These are phyloP conservation scores for Drosophila buzzatii DNA, from an alignment of 2,888 invertebrate genomes.

Conservation along the genomic window DNA sequence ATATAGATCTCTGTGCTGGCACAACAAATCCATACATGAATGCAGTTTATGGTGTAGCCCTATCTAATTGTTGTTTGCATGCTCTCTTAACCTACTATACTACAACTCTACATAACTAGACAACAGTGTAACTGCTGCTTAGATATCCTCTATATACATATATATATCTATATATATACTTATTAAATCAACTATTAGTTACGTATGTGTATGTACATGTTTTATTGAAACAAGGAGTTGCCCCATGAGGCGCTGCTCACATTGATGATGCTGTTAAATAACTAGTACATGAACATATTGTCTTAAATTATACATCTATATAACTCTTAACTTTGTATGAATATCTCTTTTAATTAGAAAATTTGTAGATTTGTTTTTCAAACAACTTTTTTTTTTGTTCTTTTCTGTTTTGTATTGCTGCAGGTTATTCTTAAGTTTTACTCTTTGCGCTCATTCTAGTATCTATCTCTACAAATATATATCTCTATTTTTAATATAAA, in stretches of 20 bases:
- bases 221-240: slow-evolving; percentile 10
- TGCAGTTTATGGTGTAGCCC: slow-evolving; percentile 71
- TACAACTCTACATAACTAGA: slow-evolving; percentile 52
- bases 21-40: slow-evolving; percentile 56
- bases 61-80: slow-evolving; percentile 75
- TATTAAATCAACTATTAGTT: slow-evolving; percentile 30
- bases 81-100: slow-evolving; percentile 67
- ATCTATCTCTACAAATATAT: slow-evolving; percentile 37
- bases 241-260: slow-evolving; percentile 1
- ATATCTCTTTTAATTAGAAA: slow-evolving; percentile 56
- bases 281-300: slow-evolving; percentile 57
- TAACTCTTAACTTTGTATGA: slow-evolving; percentile 71
- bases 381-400: not conserved
- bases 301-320: slow-evolving; percentile 28
- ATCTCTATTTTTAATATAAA: slow-evolving; percentile 37
- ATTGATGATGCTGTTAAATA: slow-evolving; percentile 33
- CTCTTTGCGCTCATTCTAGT: slow-evolving; percentile 49
- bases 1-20: slow-evolving; percentile 41
- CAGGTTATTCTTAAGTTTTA: slow-evolving; percentile 65
- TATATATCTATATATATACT: slow-evolving; percentile 25
- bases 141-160: slow-evolving; percentile 43
- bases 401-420: slow-evolving; percentile 68
- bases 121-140: slow-evolving; percentile 58
- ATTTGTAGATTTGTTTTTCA: slow-evolving; percentile 72
- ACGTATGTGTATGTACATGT: slow-evolving; percentile 44